Conservation (phyloP, 2,888 invertebrate species). For the Plebejus argus region DNA sequence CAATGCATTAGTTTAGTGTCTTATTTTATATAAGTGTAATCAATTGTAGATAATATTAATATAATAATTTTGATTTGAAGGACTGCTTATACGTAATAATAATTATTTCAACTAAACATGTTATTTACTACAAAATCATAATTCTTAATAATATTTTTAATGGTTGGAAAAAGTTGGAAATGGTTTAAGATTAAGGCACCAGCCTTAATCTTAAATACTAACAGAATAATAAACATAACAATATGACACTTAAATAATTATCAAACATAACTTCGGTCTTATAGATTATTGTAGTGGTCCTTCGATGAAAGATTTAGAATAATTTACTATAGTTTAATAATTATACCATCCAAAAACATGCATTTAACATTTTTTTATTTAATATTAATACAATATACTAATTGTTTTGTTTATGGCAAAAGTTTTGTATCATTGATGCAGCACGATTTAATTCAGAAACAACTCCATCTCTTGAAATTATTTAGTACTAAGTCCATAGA, state of each 20-base stretch:
- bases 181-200: too few relatives aligned
- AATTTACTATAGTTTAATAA: constrained; percentile 38
- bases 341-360: constrained; percentile 74
- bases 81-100: constrained; percentile 24
- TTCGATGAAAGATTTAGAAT: constrained; percentile 36
- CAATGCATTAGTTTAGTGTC: constrained; percentile 46
- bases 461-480: constrained; percentile 2
- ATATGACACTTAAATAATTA: background rate
- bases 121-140: background rate
- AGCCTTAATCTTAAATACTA: background rate
- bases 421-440: background rate
- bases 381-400: background rate
- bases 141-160: background rate
- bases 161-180: background rate
- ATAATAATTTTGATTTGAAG: constrained; percentile 34
- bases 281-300: constrained; percentile 35
- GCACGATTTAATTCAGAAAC: background rate
- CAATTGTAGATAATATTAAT: constrained; percentile 28
- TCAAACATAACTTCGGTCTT: background rate
- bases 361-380: constrained; percentile 59
- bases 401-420: background rate
- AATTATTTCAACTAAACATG: constrained; percentile 15
- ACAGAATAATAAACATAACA: background rate
- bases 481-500: constrained; percentile 11
- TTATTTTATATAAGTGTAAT: constrained; percentile 28